Evolutionary conservation across 1,140 invertebrate species (phyloP), one percentile per base, ranked within the genome.

Genomic region (Heliothis subflexa): DNA sequence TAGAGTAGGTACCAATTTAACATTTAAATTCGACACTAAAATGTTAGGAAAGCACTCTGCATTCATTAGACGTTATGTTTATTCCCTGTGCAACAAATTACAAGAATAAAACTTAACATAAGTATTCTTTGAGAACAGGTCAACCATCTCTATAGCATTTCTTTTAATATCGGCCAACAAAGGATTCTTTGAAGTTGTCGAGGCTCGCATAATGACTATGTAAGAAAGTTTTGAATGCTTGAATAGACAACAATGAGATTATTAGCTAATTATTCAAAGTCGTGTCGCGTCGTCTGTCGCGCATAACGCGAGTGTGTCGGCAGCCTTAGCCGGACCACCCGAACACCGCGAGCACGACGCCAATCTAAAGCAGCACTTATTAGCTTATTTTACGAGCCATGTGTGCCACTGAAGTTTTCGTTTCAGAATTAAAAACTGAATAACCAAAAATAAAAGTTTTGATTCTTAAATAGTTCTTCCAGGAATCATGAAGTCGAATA

Each of bases 311-410:
- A 55, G 73, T 78, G 77, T 76, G 55, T 54, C 49, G 68, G 47
- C 62, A 40, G 55, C 70, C 59, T 81, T 55, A 78, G 54, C 55
- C 47, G 49, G 73, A 68, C 55, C 68, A 75, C 73, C 76, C 76
- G 78, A 75, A 78, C 80, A 78, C 40, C 68, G 52, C 54, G 61
- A 64, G 61, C 71, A 3, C 49, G 71, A 21, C 70, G 64, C 33
- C 68, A 71, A 52, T 78, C 40, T 61, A 47, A 55, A 40, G 40
- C 52, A 78, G 47, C 55, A 75, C 78, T 78, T 78, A 83, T 78
- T 83, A 77, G 80, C 82, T 82, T 80, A 82, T 62, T 81, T 82
- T 84, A 84, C 79, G 83, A 81, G 40, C 76, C 57, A 55, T 62
- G 78, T 74, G 74, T 83, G 82, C 74, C 72, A 76, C 76, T 79